A percentile compares a stretch with the other conserved stretches of the same genome.
These are phyloP conservation scores for Xenopus tropicalis DNA, from an alignment of 2,113 vertebrate species.

Conservation along the genomic window DNA sequence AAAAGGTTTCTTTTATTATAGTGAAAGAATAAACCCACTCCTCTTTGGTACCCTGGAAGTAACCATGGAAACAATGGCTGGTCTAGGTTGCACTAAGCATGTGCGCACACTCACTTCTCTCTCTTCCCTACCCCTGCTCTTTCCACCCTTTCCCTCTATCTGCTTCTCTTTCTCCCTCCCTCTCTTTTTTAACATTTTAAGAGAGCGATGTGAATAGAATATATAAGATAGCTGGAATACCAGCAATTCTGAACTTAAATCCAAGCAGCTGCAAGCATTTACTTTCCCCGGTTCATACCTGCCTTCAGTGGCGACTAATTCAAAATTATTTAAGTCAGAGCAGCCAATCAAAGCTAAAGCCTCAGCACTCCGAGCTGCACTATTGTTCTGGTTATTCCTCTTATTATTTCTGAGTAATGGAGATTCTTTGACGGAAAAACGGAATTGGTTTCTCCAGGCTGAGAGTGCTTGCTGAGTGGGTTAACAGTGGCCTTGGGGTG, in stretches of 20 bases:
- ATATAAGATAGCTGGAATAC: background rate
- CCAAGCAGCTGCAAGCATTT: constrained; percentile 2
- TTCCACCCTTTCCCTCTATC: background rate
- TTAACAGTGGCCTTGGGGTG: constrained; percentile 2
- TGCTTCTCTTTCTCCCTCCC: background rate
- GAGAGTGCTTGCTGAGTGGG: background rate
- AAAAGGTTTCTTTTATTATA: constrained; percentile 51
- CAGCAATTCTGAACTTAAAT: background rate
- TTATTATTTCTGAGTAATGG: constrained; percentile 15
- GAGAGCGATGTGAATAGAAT: background rate
- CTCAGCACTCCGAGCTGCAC: background rate
- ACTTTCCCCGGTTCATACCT: background rate
- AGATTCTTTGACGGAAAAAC: constrained; percentile 14
- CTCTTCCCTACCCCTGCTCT: background rate
- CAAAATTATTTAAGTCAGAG: constrained; percentile 5
- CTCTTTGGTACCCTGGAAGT: constrained; percentile 56
- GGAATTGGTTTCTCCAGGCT: constrained; percentile 9
- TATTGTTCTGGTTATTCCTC: background rate
- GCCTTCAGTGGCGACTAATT: background rate
- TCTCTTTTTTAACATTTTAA: constrained; percentile 1
- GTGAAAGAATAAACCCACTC: constrained; percentile 46
- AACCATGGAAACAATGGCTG: constrained; percentile 69
- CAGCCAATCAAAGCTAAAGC: constrained; percentile 6
- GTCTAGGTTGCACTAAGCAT: constrained; percentile 52
- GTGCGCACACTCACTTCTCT: constrained; percentile 48